A percentile compares a stretch with the other conserved stretches of the same genome.
These are phyloP conservation scores for Micoletzkya japonica DNA, from an alignment of 2,888 invertebrate species.

Conservation along the genomic window DNA sequence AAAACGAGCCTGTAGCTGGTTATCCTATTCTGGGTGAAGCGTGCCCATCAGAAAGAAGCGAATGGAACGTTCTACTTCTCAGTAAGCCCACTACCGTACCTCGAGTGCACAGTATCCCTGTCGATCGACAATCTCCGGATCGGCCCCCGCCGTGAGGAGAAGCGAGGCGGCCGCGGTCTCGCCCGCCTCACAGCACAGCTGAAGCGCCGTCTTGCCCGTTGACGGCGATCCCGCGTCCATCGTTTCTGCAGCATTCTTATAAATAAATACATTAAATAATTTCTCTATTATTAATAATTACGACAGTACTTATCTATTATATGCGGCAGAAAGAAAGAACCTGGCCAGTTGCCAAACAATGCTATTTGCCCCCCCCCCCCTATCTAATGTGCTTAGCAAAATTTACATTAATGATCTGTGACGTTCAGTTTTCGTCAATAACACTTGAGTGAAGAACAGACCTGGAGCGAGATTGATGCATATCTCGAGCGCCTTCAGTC, in stretches of 20 bases:
- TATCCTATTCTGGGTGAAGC: too few relatives aligned
- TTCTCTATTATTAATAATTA: too few relatives aligned
- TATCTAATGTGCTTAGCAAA: too few relatives aligned
- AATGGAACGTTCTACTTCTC: conserved; percentile 69
- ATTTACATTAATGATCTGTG: too few relatives aligned
- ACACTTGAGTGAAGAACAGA: background rate
- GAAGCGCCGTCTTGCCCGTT: conserved; percentile 75
- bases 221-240: conserved; percentile 33
- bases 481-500: conserved; percentile 58
- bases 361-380: too few relatives aligned
- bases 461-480: conserved; percentile 9
- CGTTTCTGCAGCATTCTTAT: too few relatives aligned
- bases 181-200: conserved; percentile 80
- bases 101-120: conserved; percentile 27
- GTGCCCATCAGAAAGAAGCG: background rate
- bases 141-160: conserved; percentile 70
- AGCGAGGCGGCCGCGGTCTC: conserved; percentile 75
- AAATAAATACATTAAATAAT: conserved; percentile 14
- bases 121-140: conserved; percentile 6
- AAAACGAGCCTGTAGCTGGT: too few relatives aligned
- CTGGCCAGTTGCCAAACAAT: too few relatives aligned
- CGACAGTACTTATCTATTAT: too few relatives aligned
- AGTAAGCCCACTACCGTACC: conserved; percentile 37
- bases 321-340: background rate
- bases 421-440: too few relatives aligned